Evolutionary conservation across 1,140 invertebrate species (phyloP).

Genomic region (Cepaea nemoralis): DNA sequence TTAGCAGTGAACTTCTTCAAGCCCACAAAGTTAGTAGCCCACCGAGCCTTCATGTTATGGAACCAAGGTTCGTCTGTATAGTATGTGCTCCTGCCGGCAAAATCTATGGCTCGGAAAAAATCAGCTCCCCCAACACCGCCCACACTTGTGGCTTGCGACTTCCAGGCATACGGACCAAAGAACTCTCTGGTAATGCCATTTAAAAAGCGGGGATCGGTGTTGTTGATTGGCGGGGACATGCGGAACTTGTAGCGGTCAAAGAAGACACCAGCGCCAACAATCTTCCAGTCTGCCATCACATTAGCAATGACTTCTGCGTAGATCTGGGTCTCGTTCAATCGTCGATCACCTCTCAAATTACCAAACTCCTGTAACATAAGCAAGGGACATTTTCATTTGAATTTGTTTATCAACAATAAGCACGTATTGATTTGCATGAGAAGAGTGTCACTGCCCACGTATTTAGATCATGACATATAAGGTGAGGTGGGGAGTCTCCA

Average conservation of each 20-base stretch:
- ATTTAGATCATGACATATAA: no score
- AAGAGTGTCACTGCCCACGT: no score
- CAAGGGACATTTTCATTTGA: no score
- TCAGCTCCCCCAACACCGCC: conserved; percentile 80
- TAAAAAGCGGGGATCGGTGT: conserved; percentile 77
- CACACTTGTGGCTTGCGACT: conserved; percentile 77
- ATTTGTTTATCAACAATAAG: no score
- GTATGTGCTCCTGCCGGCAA: conserved; percentile 74
- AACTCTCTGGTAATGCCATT: conserved; percentile 67
- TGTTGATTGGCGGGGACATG: conserved; percentile 76
- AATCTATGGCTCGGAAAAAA: conserved; percentile 66
- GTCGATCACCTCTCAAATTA: conserved; percentile 75
- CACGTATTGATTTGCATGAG: no score
- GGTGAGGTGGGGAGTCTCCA: no score
- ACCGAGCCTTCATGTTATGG: conserved; percentile 87
- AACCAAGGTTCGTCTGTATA: conserved; percentile 91
- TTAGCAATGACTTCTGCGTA: conserved; percentile 83
- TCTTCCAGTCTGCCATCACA: conserved; percentile 86
- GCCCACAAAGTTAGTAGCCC: conserved; percentile 92
- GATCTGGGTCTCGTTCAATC: conserved; percentile 68
- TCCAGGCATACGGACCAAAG: conserved; percentile 95
- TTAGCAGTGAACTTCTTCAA: conserved; percentile 93
- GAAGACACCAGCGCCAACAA: conserved; percentile 91
- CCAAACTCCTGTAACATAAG: conserved; percentile 84
- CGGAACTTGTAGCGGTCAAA: conserved; percentile 96